A percentile compares a stretch with the other conserved stretches of the same genome.
Conservation (phyloP, 2,113 vertebrate species). For the Chionis minor region DNA sequence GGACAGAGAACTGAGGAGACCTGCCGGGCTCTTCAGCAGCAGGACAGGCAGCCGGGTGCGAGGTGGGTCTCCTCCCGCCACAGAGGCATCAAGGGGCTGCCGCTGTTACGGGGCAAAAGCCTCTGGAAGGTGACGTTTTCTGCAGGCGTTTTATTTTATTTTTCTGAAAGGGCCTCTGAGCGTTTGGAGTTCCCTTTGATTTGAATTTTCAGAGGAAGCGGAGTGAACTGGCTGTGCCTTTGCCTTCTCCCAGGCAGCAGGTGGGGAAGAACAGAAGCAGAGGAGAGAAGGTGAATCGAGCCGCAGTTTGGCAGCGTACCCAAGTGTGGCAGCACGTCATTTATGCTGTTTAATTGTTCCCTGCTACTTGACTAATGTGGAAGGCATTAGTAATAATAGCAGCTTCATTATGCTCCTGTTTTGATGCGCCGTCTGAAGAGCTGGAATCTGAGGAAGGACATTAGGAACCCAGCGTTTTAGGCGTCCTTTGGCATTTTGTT, state of each 20-base stretch:
- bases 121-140: background rate
- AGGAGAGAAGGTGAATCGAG: conserved; percentile 2
- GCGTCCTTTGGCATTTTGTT: background rate
- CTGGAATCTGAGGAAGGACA: conserved; percentile 10
- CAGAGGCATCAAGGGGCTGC: background rate
- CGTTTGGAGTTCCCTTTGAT: background rate
- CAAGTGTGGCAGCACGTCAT: background rate
- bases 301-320: background rate
- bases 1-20: conserved; percentile 37
- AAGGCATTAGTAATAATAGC: conserved; percentile 40
- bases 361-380: background rate
- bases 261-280: background rate
- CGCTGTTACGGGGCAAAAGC: background rate
- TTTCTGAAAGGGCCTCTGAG: background rate
- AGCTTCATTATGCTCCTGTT: background rate
- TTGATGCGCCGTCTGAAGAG: conserved; percentile 6
- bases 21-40: conserved; percentile 7
- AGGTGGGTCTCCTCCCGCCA: background rate
- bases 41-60: background rate
- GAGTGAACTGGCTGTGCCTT: background rate
- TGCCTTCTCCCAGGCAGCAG: background rate
- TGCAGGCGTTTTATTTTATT: background rate
- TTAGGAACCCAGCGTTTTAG: background rate
- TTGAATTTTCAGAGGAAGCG: background rate
- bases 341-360: conserved; percentile 29